Evolutionary conservation across 2,113 vertebrate species (phyloP).

Genomic region (Propithecus coquereli): DNA sequence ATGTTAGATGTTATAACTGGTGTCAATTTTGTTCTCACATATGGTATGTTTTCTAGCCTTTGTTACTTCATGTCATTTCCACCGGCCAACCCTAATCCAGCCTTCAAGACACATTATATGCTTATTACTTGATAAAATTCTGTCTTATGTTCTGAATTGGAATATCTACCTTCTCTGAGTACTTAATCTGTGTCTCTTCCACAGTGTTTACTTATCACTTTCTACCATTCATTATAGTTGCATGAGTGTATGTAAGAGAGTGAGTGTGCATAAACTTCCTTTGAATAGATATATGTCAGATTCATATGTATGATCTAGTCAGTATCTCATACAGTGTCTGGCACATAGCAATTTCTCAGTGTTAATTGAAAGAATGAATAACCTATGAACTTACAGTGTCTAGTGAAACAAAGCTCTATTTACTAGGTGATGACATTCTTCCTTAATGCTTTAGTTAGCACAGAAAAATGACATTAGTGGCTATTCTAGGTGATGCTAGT

Average conservation of each 20-base stretch:
- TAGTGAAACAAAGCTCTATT: background rate
- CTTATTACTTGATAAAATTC: constrained; percentile 16
- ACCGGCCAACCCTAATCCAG: background rate
- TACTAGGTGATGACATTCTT: background rate
- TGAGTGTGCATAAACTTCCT: background rate
- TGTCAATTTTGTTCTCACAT: background rate
- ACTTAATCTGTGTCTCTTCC: background rate
- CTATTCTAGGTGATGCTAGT: background rate
- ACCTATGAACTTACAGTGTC: background rate
- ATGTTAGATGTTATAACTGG: background rate
- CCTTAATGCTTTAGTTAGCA: background rate
- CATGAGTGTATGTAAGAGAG: background rate
- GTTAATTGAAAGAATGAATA: background rate
- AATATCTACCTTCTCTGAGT: background rate
- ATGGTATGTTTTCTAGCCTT: background rate
- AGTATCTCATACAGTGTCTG: background rate
- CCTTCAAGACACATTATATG: background rate
- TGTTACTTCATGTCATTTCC: background rate
- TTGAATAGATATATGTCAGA: background rate
- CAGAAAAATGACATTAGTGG: background rate
- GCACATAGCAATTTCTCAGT: background rate
- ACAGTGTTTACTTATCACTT: background rate
- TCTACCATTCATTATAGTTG: background rate
- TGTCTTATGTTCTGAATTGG: background rate
- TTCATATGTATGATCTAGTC: background rate